Evolutionary conservation across 1,140 invertebrate genomes (phyloP).

Genomic region (Prorops nasuta): DNA sequence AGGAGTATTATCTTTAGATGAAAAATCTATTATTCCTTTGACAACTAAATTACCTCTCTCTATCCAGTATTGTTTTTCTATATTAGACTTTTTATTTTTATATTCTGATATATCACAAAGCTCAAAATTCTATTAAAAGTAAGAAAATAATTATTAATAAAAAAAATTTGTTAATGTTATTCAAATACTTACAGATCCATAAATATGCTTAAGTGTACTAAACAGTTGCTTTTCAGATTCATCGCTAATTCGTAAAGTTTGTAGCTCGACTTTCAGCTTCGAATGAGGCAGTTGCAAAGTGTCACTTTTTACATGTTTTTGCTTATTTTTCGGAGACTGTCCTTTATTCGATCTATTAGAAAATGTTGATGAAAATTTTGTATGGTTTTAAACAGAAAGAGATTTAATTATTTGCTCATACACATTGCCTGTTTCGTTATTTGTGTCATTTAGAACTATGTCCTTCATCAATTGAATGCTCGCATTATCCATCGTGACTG

Average conservation of each 20-base stretch:
- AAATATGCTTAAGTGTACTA: conserved; percentile 68
- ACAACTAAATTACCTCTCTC: conserved; percentile 70
- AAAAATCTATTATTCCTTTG: conserved; percentile 69
- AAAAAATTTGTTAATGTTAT: background rate
- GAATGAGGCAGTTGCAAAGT: background rate
- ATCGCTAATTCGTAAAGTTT: conserved; percentile 64
- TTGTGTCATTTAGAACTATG: background rate
- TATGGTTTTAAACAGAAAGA: background rate
- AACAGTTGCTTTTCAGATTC: conserved; percentile 68
- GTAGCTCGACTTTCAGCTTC: conserved; percentile 68
- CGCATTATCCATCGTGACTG: background rate
- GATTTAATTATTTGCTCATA: background rate
- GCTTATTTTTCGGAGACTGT: background rate
- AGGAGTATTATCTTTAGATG: conserved; percentile 54
- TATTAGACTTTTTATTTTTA: conserved; percentile 65
- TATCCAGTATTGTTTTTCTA: conserved; percentile 71
- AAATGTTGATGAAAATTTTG: background rate
- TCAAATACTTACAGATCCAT: conserved; percentile 58
- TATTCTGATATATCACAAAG: conserved; percentile 52
- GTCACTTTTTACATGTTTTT: background rate
- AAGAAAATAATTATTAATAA: conserved; percentile 5
- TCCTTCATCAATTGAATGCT: background rate
- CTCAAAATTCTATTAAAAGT: conserved; percentile 53
- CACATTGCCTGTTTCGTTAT: background rate
- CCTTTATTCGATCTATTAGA: background rate